Evolutionary conservation across 2,888 invertebrate genomes (phyloP), one percentile per base, ranked within the genome.

Genomic region (Xestobium rufovillosum): DNA sequence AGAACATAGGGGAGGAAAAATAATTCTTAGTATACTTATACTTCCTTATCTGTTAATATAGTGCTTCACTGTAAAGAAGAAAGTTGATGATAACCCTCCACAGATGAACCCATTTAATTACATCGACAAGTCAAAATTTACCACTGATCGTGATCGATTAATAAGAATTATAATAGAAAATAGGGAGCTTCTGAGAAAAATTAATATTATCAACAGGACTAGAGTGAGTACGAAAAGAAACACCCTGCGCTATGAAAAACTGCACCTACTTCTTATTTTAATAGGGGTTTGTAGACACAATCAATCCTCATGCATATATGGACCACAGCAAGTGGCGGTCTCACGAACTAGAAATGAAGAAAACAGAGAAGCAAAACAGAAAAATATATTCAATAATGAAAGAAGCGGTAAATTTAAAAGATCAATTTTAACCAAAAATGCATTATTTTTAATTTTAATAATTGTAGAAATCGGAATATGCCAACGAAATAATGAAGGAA

Each of bases 141-240:
- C 38, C 3, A 42, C 45, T 1, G 67, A 68, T 39, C 55, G 57
- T 2, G 54, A 61, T n/a, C 60, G 72, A 29, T 53, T 76, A 12
- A 42, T 41, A 31, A 27, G 54, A 28, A 60, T 69, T 34, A 73
- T 76, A 51, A 66, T 56, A 49, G 68, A 74, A 28, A 80, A 80
- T 54, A 73, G 76, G 49, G 65, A 72, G 9, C 52, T 80, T 4
- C 51, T 78, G 4, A 72, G 72, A 50, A 68, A 64, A 37, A 73
- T 80, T 39, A 78, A 78, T 47, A 46, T 61, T 12, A 75, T 79
- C 45, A 72, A 73, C 51, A 67, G 76, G 47, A 70, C 69, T 16
- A 74, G 72, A 49, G 78, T 77, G 50, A 58, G n/a, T n/a, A n/a
- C n/a, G n/a, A n/a, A n/a, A 11, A 25, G 6, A 59, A 67, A 70